Evolutionary conservation across 2,888 invertebrate genomes (phyloP), one percentile per base, ranked within the genome.

Genomic region (Venusia cambrica): DNA sequence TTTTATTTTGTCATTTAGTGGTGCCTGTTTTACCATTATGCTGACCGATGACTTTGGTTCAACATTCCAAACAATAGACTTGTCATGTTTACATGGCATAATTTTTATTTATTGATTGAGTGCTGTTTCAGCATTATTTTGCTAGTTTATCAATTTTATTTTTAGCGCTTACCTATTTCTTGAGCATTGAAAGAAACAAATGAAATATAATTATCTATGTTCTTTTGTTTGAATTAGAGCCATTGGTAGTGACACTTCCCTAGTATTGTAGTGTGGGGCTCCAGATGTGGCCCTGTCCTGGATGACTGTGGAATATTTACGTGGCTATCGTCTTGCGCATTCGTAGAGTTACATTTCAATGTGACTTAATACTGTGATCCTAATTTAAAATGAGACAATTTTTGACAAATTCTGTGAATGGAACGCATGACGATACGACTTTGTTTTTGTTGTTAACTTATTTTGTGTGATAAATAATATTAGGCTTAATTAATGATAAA

Each of bases 321-420:
- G 66, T 57, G 62, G 61, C 53, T 67, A 77, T 84, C 73, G 77
- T 81, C 77, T 41, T 71, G 71, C 73, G 54, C 71, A 74, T 81
- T 84, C 72, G 63, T 78, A 73, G 79, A 76, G 73, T 80, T 75
- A 73, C 72, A 79, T 78, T 75, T 36, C 67, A 76, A 71, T 59
- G 85, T 87, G 83, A 87, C 84, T 84, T 85, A 83, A 78, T 76
- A 78, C 87, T 87, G 87, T 87, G 87, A 87, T 87, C 83, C 80
- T 87, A 87, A 81, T 87, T 87, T 87, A 85, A 84, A 67, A 19
- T 68, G 72, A 78, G 71, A 71, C 71, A 80, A 75, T 77, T 83
- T 38, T 81, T 76, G 74, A 81, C 70, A 72, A 76, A 74, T 78
- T 81, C 83, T 83, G 67, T 75, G 78, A 71, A 75, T 73, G 73